These are phyloP conservation scores for Pammene aurita DNA, from an alignment of 2,888 invertebrate species.

Conservation along the genomic window DNA sequence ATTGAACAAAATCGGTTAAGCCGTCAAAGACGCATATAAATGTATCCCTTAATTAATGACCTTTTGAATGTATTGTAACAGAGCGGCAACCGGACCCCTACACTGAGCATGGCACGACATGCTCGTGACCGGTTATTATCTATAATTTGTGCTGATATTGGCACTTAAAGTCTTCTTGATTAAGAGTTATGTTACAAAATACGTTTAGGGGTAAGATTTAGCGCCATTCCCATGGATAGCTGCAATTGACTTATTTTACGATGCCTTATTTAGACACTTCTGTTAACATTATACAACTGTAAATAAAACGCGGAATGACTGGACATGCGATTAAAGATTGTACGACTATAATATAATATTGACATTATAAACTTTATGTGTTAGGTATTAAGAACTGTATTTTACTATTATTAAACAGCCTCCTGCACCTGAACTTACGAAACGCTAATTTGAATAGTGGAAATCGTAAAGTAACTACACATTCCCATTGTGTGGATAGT, in stretches of 20 bases:
- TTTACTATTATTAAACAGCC: conserved; percentile 9
- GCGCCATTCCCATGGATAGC: not conserved
- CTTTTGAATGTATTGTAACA: too few relatives aligned
- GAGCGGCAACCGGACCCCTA: too few relatives aligned
- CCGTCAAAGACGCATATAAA: too few relatives aligned
- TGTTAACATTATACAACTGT: conserved; percentile 3
- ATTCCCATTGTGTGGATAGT: conserved; percentile 37
- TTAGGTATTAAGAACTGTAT: not conserved
- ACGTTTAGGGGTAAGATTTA: not conserved
- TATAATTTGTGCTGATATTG: conserved; percentile 9
- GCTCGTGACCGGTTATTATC: not conserved
- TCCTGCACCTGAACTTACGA: conserved; percentile 42
- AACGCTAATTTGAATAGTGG: conserved; percentile 41
- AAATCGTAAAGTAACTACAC: conserved; percentile 40
- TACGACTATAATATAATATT: too few relatives aligned
- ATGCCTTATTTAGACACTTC: conserved; percentile 19
- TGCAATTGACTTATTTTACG: not conserved
- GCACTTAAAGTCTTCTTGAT: not conserved
- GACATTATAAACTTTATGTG: too few relatives aligned
- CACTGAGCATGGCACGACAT: too few relatives aligned
- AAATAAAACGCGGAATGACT: conserved; percentile 13
- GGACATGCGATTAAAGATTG: too few relatives aligned
- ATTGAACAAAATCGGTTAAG: too few relatives aligned
- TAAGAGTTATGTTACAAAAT: not conserved
- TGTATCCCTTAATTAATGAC: too few relatives aligned